Base-by-base conservation (phyloP, 2,797 vertebrate genomes). In the Leptoclinus maculatus region DNA sequence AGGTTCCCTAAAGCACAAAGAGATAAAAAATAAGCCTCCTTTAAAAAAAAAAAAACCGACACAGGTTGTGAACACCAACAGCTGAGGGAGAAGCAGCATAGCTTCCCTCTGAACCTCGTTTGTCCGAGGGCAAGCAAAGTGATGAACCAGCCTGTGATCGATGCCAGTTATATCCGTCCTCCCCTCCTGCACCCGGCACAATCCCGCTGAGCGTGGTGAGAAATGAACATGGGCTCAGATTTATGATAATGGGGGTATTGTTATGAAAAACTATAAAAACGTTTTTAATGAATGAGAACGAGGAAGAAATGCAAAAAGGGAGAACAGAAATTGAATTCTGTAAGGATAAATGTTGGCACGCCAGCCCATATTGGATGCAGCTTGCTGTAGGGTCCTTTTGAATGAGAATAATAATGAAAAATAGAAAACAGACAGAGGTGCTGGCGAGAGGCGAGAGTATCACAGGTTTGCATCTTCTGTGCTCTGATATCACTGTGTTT, bases 301-400 rank as follows among this genome's bases (percentile, higher is more conserved):
- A 66, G 56, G 32, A 21, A 69, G 45, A 17, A 45, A 36, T n/a
- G 43, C 1, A 72, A 54, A 76, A 63, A 43, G 49, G 57, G 17
- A 53, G 77, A 90, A 71, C 41, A 25, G 69, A 83, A 89, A 93
- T 86, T 93, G 78, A 88, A 93, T 94, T 92, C 81, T 75, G 76
- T 72, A n/a, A 86, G 74, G 84, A 90, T 89, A 78, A 91, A 91
- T 63, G 87, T 84, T 69, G 77, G 54, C 84, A 83, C 16, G 7
- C 27, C 66, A 13, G 83, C 47, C 19, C 34, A 38, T 84, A 75
- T 79, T 86, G 82, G 74, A 77, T 64, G 79, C 75, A 69, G 78
- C 67, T 79, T 19, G 76, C 83, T 83, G 80, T 79, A 57, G 59
- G 80, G 78, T 74, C 58, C 58, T 60, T 85, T 45, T 76, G 68